Evolutionary conservation across 1,140 invertebrate species (phyloP).

Genomic region (Asbolus verrucosus): DNA sequence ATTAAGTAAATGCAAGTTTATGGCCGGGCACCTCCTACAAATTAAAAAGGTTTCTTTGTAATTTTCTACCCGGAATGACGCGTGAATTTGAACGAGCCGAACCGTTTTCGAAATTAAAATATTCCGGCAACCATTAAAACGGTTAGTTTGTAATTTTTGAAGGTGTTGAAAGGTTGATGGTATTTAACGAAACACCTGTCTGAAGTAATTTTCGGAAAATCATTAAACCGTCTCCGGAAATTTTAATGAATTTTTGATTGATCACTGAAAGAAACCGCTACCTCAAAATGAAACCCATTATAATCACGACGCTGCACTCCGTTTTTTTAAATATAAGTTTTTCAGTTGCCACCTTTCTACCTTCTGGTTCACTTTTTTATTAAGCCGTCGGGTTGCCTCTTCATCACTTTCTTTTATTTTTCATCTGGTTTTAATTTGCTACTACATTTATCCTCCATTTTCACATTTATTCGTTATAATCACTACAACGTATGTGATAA

Average conservation of each 20-base stretch:
- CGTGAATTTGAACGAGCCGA: neutral
- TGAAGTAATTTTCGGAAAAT: conserved; percentile 3
- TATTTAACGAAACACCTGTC: neutral
- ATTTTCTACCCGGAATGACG: conserved; percentile 8
- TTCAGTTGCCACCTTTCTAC: too few relatives aligned
- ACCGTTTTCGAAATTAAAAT: neutral
- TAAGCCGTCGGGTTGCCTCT: too few relatives aligned
- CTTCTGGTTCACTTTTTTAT: too few relatives aligned
- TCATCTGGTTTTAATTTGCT: too few relatives aligned
- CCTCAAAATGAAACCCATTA: too few relatives aligned
- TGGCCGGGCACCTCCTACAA: conserved; percentile 10
- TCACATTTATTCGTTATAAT: too few relatives aligned
- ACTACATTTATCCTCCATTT: too few relatives aligned
- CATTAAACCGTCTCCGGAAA: neutral
- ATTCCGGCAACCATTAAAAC: neutral
- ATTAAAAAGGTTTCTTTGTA: conserved; percentile 7
- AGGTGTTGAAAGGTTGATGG: neutral
- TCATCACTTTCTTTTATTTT: too few relatives aligned
- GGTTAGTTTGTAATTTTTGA: neutral
- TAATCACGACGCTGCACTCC: too few relatives aligned
- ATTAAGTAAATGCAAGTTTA: conserved; percentile 36
- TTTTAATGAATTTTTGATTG: conserved; percentile 9
- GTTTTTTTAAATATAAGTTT: too few relatives aligned
- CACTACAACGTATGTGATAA: too few relatives aligned
- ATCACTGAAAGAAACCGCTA: neutral